Evolutionary conservation across 2,888 invertebrate species (phyloP), one percentile per base, ranked within the genome.

Genomic region (Eremobia ochroleuca): DNA sequence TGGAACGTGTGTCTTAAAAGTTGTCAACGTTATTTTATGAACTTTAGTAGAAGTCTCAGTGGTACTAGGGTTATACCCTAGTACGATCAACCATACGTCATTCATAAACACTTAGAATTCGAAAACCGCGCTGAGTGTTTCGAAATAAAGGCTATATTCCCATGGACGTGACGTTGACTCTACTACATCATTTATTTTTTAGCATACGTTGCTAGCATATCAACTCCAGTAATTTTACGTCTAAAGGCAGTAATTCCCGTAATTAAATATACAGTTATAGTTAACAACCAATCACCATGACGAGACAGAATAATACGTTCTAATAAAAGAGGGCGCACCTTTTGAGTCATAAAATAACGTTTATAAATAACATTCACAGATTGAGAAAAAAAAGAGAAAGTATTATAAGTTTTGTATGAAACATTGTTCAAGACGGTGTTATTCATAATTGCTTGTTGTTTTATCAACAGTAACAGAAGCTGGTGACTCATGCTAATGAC

Each of bases 401-500:
- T 78, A 82, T 11, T 78, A 82, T 11, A 77, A 73, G 81, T 84
- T 73, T 75, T 79, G 69, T 71, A 77, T 73, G 46, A 72, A 68
- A 85, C 73, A 81, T 76, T 77, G 64, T 84, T 78, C 73, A 70
- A 77, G 66, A 81, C 67, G 59, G 81, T 84, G 88, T 88, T 88
- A 88, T 85, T 79, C 49, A 79, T 82, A 78, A 82, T 80, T 65
- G 80, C 76, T 81, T 73, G 71, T 82, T 78, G 85, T 89, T 90
- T 90, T 89, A 91, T 84, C 76, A 86, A 87, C 84, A 85, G 75
- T 73, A 89, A 87, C 79, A 87, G 79, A 89, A 88, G 88, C 89
- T 82, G 83, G 88, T 92, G 91, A 91, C 77, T 91, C 95, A 95
- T 96, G 96, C 95, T 90, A 81, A 87, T 85, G 88, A 90, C 88